A percentile compares a stretch with the other conserved stretches of the same genome.
Evolutionary conservation across 2,113 vertebrate species (phyloP).

Genomic region (Mustelus asterias): DNA sequence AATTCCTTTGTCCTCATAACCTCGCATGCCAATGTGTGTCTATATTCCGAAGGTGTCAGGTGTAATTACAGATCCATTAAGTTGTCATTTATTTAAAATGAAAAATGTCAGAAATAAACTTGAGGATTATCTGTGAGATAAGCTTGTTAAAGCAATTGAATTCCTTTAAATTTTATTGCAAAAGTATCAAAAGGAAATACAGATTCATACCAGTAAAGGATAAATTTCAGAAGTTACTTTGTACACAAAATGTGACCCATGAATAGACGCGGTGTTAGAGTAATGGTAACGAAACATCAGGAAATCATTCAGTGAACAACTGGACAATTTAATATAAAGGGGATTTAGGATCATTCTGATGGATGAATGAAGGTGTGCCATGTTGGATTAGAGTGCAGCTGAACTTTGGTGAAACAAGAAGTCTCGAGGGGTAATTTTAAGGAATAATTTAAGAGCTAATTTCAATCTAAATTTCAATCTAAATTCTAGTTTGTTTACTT

Average conservation of each 20-base stretch:
- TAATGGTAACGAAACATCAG: neutral
- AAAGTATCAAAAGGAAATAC: neutral
- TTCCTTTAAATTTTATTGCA: neutral
- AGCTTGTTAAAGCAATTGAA: too few species aligned
- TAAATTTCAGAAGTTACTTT: neutral
- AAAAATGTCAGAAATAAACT: too few species aligned
- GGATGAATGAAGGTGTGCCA: neutral
- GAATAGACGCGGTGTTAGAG: neutral
- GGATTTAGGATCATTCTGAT: neutral
- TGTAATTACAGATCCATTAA: neutral
- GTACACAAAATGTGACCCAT: neutral
- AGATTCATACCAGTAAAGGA: neutral
- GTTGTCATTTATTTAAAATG: neutral
- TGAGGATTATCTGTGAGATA: too few species aligned
- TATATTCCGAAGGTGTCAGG: neutral
- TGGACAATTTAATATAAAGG: neutral
- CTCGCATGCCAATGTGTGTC: neutral
- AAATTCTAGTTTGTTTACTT: too few species aligned
- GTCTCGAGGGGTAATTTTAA: too few species aligned
- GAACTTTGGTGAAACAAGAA: too few species aligned
- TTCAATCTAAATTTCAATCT: too few species aligned
- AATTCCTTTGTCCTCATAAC: neutral
- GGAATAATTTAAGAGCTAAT: too few species aligned
- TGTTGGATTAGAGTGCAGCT: too few species aligned
- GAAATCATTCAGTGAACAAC: neutral